Conservation (phyloP, 2,113 vertebrate species). For the Corythoichthys intestinalis region DNA sequence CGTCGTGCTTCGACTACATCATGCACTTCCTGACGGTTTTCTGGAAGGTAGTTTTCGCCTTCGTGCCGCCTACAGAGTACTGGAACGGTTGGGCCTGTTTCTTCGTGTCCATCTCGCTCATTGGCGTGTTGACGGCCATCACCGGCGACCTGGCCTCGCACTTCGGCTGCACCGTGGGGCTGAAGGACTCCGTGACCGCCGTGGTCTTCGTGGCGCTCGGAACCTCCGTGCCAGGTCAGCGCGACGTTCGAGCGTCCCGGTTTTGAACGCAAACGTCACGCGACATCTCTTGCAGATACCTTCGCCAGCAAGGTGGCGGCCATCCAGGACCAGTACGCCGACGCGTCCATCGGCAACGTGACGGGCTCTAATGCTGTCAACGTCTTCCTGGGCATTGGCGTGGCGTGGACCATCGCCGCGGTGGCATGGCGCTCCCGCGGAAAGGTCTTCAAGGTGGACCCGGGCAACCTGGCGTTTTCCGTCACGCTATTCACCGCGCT, state of each 20-base stretch:
- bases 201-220: slow-evolving; percentile 82
- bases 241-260: too few relatives aligned
- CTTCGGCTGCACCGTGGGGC: slow-evolving; percentile 80
- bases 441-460: slow-evolving; percentile 68
- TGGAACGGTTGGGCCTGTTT: slow-evolving; percentile 85
- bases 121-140: slow-evolving; percentile 76
- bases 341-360: slow-evolving; percentile 81
- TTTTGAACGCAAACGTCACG: too few relatives aligned
- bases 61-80: slow-evolving; percentile 81
- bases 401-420: slow-evolving; percentile 80
- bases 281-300: slow-evolving; percentile 61
- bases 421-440: slow-evolving; percentile 74
- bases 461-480: slow-evolving; percentile 79
- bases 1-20: slow-evolving; percentile 84
- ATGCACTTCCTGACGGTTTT: slow-evolving; percentile 86
- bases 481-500: slow-evolving; percentile 79
- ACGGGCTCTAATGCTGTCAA: slow-evolving; percentile 81
- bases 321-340: slow-evolving; percentile 81
- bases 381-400: slow-evolving; percentile 80
- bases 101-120: slow-evolving; percentile 77
- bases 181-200: slow-evolving; percentile 80
- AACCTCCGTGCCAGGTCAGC: slow-evolving; percentile 77
- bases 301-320: slow-evolving; percentile 82
- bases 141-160: slow-evolving; percentile 80
- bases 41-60: slow-evolving; percentile 84